These are phyloP conservation scores for Drosophila pachea DNA, from an alignment of 1,140 invertebrate genomes.

Conservation along the genomic window DNA sequence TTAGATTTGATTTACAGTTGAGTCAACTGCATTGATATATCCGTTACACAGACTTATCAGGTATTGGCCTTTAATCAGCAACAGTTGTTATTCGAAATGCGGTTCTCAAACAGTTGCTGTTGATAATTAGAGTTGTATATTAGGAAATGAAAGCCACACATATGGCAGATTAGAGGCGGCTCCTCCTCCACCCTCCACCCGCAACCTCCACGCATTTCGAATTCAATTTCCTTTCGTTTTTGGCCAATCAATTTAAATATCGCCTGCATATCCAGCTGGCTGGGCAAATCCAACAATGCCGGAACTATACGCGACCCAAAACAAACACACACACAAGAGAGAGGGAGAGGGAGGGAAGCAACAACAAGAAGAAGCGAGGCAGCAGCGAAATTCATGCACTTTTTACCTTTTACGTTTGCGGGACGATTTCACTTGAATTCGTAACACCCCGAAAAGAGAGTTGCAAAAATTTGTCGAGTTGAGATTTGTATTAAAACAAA, in stretches of 20 bases:
- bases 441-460: constrained; percentile 61
- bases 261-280: constrained; percentile 40
- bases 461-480: constrained; percentile 52
- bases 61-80: too few relatives aligned
- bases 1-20: too few relatives aligned
- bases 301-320: constrained; percentile 68
- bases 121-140: background rate
- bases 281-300: constrained; percentile 59
- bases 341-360: constrained; percentile 33
- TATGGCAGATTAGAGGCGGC: background rate
- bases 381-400: constrained; percentile 60
- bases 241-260: constrained; percentile 68
- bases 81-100: background rate
- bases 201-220: constrained; percentile 40
- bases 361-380: constrained; percentile 13
- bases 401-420: constrained; percentile 56
- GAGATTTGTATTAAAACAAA: constrained; percentile 64
- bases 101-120: constrained; percentile 6
- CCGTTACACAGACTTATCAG: too few relatives aligned
- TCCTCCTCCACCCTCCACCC: background rate
- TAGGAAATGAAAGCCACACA: background rate
- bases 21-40: too few relatives aligned
- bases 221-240: constrained; percentile 70
- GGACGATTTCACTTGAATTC: constrained; percentile 74
- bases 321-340: constrained; percentile 35